Evolutionary conservation across 2,888 invertebrate species (phyloP).

Genomic region (Onchidella celtica): DNA sequence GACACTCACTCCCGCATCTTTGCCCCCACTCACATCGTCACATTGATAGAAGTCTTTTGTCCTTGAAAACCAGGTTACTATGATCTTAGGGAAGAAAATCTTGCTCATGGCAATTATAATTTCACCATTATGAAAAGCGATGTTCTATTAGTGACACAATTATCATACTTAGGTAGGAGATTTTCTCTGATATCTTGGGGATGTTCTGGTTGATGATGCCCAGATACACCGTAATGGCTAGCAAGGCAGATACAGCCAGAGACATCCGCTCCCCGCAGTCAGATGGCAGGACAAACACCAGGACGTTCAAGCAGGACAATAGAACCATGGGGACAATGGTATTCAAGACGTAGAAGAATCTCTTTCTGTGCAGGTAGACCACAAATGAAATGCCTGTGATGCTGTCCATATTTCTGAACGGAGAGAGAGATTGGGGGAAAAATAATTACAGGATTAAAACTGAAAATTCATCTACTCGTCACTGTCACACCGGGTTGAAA

Average conservation of each 20-base stretch:
- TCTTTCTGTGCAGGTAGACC: constrained; percentile 57
- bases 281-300: constrained; percentile 62
- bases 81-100: too few relatives aligned
- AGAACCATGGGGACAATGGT: constrained; percentile 64
- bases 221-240: constrained; percentile 64
- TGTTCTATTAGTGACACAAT: too few relatives aligned
- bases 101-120: too few relatives aligned
- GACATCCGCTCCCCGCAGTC: constrained; percentile 65
- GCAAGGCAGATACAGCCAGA: constrained; percentile 61
- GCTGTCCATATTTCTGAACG: constrained; percentile 54
- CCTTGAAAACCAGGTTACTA: too few relatives aligned
- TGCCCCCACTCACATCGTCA: too few relatives aligned
- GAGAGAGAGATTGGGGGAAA: too few relatives aligned
- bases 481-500: too few relatives aligned
- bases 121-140: too few relatives aligned
- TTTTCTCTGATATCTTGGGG: constrained; percentile 65
- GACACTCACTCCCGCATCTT: too few relatives aligned
- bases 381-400: constrained; percentile 60
- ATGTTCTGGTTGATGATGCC: constrained; percentile 64
- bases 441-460: too few relatives aligned
- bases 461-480: too few relatives aligned
- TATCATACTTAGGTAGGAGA: constrained; percentile 61
- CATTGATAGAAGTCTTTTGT: too few relatives aligned
- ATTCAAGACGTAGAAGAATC: constrained; percentile 63
- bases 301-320: constrained; percentile 61